Base-by-base conservation (phyloP, 2,113 vertebrate genomes). In the Bufo gargarizans region DNA sequence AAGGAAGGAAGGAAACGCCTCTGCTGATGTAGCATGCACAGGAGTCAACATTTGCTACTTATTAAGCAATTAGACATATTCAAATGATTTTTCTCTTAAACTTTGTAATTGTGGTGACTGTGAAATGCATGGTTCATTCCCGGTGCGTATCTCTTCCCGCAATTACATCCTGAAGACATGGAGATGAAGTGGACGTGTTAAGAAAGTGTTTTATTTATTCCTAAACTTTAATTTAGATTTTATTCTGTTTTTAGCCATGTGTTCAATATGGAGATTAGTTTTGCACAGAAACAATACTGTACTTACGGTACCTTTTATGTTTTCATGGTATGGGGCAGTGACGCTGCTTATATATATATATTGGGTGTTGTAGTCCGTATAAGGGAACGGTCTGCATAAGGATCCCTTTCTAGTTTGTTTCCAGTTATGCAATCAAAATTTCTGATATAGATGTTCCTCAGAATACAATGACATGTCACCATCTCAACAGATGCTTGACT, bases 61-160 rank as follows among this genome's bases (percentile, higher is more conserved):
- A 56, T 10, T 58, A 33, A 58, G 55, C 77, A 79, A 33, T 58
- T 80, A 22, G 59, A 3, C 12, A 0, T 81, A 71, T 84, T 14
- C 71, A 71, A 45, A 49, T 65, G 6, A n/a, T n/a, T 49, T 17
- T 33, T 20, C 61, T 16, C 22, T 20, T 10, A 63, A 82, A 20
- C 4, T 14, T 19, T 83, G 63, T 69, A 50, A 69, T 55, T 69
- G 50, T 69, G 49, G 20, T 84, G 55, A 69, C 65, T 84, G 81
- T 83, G 63, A 69, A 22, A 6, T n/a, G 82, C 82, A 84, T 84
- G 82, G 43, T 43, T 17, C 56, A 61, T 69, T 55, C 63, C 63
- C 55, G 63, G 61, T 11, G 63, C 53, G 1, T 19, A 17, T 3
- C 50, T 78, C 53, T 56, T 16, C 55, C 55, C 53, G 55, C n/a